These are phyloP conservation scores for Charanyca ferruginea DNA, from an alignment of 2,888 invertebrate genomes.

Conservation along the genomic window DNA sequence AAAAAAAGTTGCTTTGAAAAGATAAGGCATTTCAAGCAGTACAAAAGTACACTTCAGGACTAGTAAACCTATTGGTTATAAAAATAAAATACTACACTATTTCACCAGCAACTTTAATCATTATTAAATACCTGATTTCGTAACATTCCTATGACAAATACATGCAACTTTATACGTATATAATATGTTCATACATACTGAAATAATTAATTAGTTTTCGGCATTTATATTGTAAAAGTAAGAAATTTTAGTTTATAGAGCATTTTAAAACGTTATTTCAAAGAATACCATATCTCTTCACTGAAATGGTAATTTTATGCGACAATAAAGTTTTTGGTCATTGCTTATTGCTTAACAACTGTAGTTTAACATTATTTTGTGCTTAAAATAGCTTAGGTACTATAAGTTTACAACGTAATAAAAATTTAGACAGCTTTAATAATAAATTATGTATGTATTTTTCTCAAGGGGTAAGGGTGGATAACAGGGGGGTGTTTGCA, in stretches of 20 bases:
- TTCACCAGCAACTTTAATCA: background rate
- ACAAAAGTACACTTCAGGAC: no score
- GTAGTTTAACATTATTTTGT: constrained; percentile 71
- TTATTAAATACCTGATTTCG: background rate
- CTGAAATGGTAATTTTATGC: constrained; percentile 74
- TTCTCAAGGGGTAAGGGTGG: constrained; percentile 35
- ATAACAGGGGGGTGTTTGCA: constrained; percentile 18
- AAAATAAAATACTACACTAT: background rate
- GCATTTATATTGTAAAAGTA: constrained; percentile 39
- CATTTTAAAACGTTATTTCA: constrained; percentile 67
- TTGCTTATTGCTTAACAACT: constrained; percentile 67
- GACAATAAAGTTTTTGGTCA: constrained; percentile 70
- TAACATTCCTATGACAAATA: background rate
- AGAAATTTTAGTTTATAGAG: constrained; percentile 54
- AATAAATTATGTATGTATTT: constrained; percentile 60
- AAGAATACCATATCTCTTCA: constrained; percentile 66
- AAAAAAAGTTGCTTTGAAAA: no score
- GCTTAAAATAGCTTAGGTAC: constrained; percentile 57
- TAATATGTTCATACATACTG: background rate
- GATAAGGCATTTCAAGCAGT: no score
- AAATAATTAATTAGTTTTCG: constrained; percentile 29
- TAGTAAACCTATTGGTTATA: no score
- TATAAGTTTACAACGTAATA: constrained; percentile 55
- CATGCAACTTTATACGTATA: constrained; percentile 3
- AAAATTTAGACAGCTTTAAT: constrained; percentile 52